phyloP scores from a whole-genome alignment of 2,797 vertebrate species.

The Melanotaenia maccullochi region DNA sequence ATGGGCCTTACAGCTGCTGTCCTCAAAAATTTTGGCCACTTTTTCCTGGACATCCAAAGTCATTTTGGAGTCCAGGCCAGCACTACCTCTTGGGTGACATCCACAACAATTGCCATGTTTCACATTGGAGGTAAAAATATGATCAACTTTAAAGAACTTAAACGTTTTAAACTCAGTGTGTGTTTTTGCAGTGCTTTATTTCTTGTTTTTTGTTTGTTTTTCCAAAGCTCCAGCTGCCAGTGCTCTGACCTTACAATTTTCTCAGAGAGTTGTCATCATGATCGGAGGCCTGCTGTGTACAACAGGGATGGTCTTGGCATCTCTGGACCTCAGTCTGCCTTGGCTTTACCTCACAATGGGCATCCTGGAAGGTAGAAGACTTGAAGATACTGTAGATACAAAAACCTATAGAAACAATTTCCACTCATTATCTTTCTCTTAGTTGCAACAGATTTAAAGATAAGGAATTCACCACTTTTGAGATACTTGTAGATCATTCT shows the following conservation, averaged over 20 bases:
- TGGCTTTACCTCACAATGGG: constrained; percentile 78
- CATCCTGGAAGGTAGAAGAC: constrained; percentile 70
- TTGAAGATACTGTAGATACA: not conserved
- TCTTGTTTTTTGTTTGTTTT: not conserved
- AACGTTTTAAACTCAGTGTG: not conserved
- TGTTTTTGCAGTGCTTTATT: not conserved
- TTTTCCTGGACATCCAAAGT: constrained; percentile 85
- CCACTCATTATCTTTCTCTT: not conserved
- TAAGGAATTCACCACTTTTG: too few relatives aligned
- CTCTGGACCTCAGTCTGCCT: constrained; percentile 72
- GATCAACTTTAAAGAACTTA: not conserved
- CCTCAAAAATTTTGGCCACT: constrained; percentile 83
- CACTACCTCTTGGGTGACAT: constrained; percentile 85
- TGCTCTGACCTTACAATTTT: constrained; percentile 62
- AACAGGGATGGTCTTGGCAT: constrained; percentile 71
- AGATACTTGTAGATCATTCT: too few relatives aligned
- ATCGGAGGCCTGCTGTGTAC: constrained; percentile 69
- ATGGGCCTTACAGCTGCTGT: constrained; percentile 81
- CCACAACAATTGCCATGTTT: constrained; percentile 80
- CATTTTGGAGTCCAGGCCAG: constrained; percentile 81
- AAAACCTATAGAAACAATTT: not conserved
- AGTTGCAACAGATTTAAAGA: not conserved
- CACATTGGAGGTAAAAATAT: constrained; percentile 79
- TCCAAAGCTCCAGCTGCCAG: constrained; percentile 74
- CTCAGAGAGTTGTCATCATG: constrained; percentile 74